Percentiles rank a stretch among this genome's conserved stretches.
These are phyloP conservation scores for Sakesphorus luctuosus DNA, from an alignment of 2,113 vertebrate genomes.

Conservation along the genomic window DNA sequence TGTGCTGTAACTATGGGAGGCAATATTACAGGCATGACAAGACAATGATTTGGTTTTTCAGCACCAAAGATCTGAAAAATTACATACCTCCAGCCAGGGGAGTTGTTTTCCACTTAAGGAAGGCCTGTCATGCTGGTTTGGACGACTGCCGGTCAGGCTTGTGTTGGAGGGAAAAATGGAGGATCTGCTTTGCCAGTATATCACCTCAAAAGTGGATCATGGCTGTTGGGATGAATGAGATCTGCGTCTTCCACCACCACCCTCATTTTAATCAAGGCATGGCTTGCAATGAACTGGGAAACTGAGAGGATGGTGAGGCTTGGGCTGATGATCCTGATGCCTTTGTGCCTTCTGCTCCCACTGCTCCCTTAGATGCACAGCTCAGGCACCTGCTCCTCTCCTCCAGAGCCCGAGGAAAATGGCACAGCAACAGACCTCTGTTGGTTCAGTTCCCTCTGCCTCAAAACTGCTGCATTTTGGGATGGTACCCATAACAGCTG, in stretches of 20 bases:
- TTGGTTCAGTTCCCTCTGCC: background rate
- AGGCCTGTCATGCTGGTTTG: background rate
- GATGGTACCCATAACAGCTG: background rate
- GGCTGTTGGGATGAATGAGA: background rate
- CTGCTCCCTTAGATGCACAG: background rate
- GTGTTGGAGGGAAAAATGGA: background rate
- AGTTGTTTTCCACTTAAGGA: background rate
- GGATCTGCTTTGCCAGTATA: background rate
- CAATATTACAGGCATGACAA: conserved; percentile 39
- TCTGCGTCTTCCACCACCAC: background rate
- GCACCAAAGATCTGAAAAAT: conserved; percentile 34
- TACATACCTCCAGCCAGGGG: background rate
- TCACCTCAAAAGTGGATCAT: background rate
- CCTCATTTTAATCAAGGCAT: background rate
- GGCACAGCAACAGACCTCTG: background rate
- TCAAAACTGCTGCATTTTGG: background rate
- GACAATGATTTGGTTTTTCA: conserved; percentile 43
- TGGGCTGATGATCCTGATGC: background rate
- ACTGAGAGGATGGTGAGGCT: background rate
- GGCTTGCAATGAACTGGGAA: background rate
- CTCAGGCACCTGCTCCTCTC: fast-evolving
- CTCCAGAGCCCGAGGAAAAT: background rate
- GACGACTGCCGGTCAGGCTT: background rate
- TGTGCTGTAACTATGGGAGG: conserved; percentile 65
- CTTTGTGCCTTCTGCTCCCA: background rate